Conservation (phyloP, 1,140 invertebrate species). For the Zelostemma sp. region DNA sequence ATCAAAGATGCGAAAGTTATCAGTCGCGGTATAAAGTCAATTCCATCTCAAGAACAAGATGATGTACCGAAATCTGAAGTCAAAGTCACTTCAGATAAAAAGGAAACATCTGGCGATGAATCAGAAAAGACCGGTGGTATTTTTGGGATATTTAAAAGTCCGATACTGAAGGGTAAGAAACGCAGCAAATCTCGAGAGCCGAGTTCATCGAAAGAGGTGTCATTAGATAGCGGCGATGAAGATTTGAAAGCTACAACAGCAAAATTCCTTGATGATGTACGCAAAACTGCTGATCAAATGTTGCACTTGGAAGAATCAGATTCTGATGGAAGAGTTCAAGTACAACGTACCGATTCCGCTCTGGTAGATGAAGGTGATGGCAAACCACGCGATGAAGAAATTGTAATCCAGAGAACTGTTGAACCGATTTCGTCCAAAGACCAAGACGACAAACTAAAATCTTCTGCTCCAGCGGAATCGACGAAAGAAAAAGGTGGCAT, state of each 20-base stretch:
- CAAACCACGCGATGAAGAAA: neutral
- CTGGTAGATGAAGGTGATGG: slow-evolving; percentile 17
- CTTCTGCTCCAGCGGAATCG: slow-evolving; percentile 4
- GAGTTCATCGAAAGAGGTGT: slow-evolving; percentile 46
- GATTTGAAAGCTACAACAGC: slow-evolving; percentile 43
- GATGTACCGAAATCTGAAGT: neutral
- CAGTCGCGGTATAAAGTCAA: neutral
- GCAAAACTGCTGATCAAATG: slow-evolving; percentile 25
- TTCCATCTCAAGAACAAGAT: slow-evolving; percentile 4
- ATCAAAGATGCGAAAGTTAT: neutral
- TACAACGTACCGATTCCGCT: neutral
- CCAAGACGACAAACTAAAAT: neutral
- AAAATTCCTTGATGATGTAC: slow-evolving; percentile 47
- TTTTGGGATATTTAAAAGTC: slow-evolving; percentile 62
- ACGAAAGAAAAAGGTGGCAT: slow-evolving; percentile 21
- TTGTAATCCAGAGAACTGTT: neutral
- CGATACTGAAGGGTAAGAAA: slow-evolving; percentile 54
- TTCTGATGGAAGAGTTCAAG: neutral
- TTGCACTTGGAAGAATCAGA: neutral
- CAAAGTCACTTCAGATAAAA: neutral
- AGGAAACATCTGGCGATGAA: slow-evolving; percentile 23
- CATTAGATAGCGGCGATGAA: slow-evolving; percentile 42
- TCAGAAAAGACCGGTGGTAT: slow-evolving; percentile 51
- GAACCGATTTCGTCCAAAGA: neutral
- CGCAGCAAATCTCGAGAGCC: slow-evolving; percentile 51